Base-by-base conservation (phyloP, 1,140 invertebrate species). In the Drosophila navojoa region DNA sequence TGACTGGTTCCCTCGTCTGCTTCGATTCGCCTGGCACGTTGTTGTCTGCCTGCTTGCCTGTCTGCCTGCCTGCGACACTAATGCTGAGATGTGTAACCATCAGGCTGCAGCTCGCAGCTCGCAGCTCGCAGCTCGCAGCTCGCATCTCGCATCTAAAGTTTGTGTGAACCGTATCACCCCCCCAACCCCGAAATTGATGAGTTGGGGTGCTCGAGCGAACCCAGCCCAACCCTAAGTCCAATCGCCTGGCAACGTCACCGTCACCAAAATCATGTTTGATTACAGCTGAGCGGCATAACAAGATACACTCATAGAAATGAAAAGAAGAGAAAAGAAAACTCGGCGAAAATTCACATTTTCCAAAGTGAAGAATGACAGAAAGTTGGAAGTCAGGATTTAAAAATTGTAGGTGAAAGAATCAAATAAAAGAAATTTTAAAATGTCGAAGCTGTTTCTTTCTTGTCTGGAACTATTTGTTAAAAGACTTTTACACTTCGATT, bases 261-360 rank as follows among this genome's bases (percentile, higher is more conserved):
- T 70, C 67, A 71, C 62, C 76, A 67, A 72, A 90, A 89, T 89
- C 85, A 84, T 80, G 85, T 89, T 89, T 89, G 84, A 89, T 89
- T 89, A 89, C 85, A 90, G 80, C 80, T 85, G 80, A 90, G 85
- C 64, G 76, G 84, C 84, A 89, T 89, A 80, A 72, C 79, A 90
- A 89, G 80, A 27, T 49, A 49, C 47, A 49, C 22, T 49, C 47
- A 13, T 13, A 11, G 47, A 49, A 49, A 13, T 9, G 6, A 45
- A 45, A 16, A 15, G 5, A 29, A 29, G 5, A 29, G 5, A 29
- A 29, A 29, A 29, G 4, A 38, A 38, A 38, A 38, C 32, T 38
- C 9, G 35, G 0, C 0, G 13, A 38, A 38, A 38, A 38, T 11
- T 11, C 10, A 38, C 10, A 38, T 38, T 38, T 38, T 38, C 10